phyloP scores from a whole-genome alignment of 2,113 vertebrate genomes.

The Vimba vimba region DNA sequence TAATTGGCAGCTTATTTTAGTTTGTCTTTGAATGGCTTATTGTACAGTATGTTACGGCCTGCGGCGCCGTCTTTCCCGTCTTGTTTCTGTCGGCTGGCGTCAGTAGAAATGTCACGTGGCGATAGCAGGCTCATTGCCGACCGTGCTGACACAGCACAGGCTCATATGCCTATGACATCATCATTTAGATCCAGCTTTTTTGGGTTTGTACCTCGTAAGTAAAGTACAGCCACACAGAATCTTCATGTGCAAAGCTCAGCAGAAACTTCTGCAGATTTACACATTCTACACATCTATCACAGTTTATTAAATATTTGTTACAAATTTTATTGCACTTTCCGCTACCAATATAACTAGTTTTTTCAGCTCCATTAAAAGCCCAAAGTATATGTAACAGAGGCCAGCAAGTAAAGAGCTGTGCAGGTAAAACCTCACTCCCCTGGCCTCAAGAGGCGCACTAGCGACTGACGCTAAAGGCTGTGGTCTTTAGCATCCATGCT shows the following conservation, averaged over 20 bases:
- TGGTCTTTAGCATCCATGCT: no score
- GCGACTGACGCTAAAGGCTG: no score
- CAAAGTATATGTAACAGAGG: no score
- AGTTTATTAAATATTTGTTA: not conserved
- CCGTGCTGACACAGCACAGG: conserved; percentile 22
- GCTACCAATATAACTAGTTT: no score
- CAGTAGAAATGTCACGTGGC: conserved; percentile 37
- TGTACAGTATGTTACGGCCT: not conserved
- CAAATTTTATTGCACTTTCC: no score
- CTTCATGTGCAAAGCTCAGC: not conserved
- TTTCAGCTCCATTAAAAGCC: no score
- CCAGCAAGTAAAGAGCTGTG: no score
- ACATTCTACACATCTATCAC: not conserved
- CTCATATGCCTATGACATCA: conserved; percentile 27
- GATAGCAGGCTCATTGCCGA: conserved; percentile 14
- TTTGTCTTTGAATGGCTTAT: conserved; percentile 32
- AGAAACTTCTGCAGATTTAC: not conserved
- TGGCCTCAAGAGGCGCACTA: no score
- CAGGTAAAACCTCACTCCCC: no score
- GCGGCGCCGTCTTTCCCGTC: conserved; percentile 3
- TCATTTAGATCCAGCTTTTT: conserved; percentile 26
- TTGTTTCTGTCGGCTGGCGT: not conserved
- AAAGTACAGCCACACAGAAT: not conserved
- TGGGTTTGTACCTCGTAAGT: not conserved
- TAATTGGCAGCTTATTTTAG: conserved; percentile 28